A percentile compares a stretch with the other conserved stretches of the same genome.
These are phyloP conservation scores for Strongylocentrotus purpuratus DNA, from an alignment of 35 echinoderm and acorn worm genomes.

Conservation along the genomic window DNA sequence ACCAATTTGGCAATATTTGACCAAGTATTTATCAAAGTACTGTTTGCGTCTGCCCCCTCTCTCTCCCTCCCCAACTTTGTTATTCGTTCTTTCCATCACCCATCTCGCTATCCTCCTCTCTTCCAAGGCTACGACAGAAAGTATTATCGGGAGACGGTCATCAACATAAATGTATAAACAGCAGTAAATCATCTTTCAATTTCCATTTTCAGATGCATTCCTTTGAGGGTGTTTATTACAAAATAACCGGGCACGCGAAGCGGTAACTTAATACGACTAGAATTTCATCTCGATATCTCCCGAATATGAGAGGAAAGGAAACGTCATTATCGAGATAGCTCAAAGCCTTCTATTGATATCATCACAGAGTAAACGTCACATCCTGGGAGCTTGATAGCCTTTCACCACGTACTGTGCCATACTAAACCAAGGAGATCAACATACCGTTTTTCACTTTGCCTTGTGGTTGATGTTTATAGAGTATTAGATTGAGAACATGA, in stretches of 20 bases:
- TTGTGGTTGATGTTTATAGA: background rate
- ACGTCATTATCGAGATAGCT: constrained; percentile 1
- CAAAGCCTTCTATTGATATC: background rate
- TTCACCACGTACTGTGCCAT: background rate
- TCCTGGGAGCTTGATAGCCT: background rate
- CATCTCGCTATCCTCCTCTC: background rate
- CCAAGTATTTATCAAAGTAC: no score
- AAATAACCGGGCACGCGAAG: background rate
- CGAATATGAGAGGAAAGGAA: background rate
- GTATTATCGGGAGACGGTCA: background rate
- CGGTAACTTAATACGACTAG: background rate
- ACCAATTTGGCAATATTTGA: no score
- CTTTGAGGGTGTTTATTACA: constrained; percentile 8
- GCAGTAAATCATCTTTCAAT: background rate
- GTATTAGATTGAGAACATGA: background rate
- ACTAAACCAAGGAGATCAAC: no score
- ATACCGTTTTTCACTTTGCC: background rate
- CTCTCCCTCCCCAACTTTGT: no score
- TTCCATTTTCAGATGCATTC: constrained; percentile 11
- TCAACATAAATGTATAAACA: constrained; percentile 19
- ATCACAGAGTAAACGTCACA: background rate
- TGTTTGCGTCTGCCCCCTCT: no score
- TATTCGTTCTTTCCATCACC: no score
- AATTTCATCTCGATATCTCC: background rate
- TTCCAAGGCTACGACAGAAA: background rate